A percentile compares a stretch with the other conserved stretches of the same genome.
Conservation (phyloP, 1,140 invertebrate species). For the Agrilus planipennis region DNA sequence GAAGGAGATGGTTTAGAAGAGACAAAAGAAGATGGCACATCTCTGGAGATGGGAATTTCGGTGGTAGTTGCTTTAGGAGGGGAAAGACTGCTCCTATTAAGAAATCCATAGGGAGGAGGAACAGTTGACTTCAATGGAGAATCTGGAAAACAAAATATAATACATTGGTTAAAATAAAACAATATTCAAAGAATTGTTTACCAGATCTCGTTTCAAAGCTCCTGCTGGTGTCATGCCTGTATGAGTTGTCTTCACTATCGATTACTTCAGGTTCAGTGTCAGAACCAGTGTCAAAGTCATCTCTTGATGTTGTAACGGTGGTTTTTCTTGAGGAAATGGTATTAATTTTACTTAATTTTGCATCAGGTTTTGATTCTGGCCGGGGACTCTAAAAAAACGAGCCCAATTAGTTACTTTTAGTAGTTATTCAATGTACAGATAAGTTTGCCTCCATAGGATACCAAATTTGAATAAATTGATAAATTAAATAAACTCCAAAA, state of each 20-base stretch:
- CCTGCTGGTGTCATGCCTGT: slow-evolving; percentile 8
- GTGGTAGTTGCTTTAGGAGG: slow-evolving; percentile 37
- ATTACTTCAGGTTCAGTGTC: slow-evolving; percentile 40
- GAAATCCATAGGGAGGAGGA: slow-evolving; percentile 2
- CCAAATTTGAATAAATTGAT: too few species aligned
- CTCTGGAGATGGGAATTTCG: slow-evolving; percentile 47
- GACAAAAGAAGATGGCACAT: slow-evolving; percentile 37
- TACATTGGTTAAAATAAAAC: background rate
- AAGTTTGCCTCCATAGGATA: too few species aligned
- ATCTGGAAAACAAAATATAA: slow-evolving; percentile 1
- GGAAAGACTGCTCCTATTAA: slow-evolving; percentile 20
- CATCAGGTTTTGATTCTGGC: too few species aligned
- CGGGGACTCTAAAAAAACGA: too few species aligned
- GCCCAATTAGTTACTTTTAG: too few species aligned
- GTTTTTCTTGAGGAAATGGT: too few species aligned
- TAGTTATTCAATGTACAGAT: background rate
- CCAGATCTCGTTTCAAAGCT: background rate
- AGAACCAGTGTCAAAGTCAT: slow-evolving; percentile 39
- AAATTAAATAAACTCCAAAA: too few species aligned
- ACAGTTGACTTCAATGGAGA: background rate
- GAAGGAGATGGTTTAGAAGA: slow-evolving; percentile 22
- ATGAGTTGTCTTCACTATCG: slow-evolving; percentile 35
- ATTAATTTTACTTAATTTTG: too few species aligned
- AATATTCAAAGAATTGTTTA: background rate
- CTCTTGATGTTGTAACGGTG: slow-evolving; percentile 28